Evolutionary conservation across 2,113 vertebrate genomes (phyloP), one percentile per base, ranked within the genome.

Genomic region (Carassius carassius): DNA sequence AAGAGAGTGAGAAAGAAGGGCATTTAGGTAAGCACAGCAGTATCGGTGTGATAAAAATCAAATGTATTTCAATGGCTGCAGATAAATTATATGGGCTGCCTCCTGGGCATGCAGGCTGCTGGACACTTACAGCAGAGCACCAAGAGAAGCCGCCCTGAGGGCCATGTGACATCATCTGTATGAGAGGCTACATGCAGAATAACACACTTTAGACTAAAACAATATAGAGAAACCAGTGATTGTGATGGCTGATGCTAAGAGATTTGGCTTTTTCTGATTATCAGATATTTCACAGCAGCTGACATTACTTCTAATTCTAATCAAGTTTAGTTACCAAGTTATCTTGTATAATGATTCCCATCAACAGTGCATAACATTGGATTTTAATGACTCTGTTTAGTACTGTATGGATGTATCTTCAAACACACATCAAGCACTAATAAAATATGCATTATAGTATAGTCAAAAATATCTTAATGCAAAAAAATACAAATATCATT

Each of bases 1-100:
- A 72, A 44, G 54, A 85, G 90, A 89, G 88, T 76, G 88, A 91
- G 86, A 86, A 86, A 85, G 88, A 85, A 76, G 84, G 23, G 74
- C 80, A 82, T 83, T 65, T 56, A 83, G 80, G 80, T 47, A 85
- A 73, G 51, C 32, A 32, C 49, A 77, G 74, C 78, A 60, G 73
- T 60, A 65, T 47, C 56, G 49, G 29, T 58, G 69, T 77, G 86
- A 87, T 92, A 89, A 93, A 92, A 93, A 92, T 92, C 90, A 91
- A 93, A 92, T 91, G 90, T 90, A 83, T 93, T 93, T 94, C 94
- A 93, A 94, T 90, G 86, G 89, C 80, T 78, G 70, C 63, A 86
- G 87, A 93, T 94, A 92, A 94, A 94, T 94, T 89, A 84, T 78
- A 51, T 11, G 47, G 23, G 41, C 86, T 67, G 70, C 10, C 17